These are phyloP conservation scores for Tupaia tana DNA, from an alignment of 2,113 vertebrate genomes.

Conservation along the genomic window DNA sequence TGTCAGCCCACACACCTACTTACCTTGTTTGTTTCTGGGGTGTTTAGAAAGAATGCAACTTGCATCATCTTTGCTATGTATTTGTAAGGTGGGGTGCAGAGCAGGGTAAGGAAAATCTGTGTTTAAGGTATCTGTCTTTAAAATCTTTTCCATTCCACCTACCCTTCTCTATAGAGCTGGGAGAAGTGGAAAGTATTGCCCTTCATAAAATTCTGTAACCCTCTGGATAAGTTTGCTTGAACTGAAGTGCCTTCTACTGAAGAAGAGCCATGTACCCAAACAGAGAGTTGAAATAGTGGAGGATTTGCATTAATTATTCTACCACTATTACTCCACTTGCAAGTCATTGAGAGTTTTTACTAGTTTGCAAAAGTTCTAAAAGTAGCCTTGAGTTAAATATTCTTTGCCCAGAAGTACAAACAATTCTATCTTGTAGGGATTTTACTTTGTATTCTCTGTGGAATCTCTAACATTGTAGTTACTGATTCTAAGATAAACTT, in stretches of 20 bases:
- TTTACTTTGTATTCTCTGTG: background rate
- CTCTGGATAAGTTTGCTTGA: background rate
- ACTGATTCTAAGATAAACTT: background rate
- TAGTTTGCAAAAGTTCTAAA: background rate
- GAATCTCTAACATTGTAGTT: background rate
- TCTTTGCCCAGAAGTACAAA: background rate
- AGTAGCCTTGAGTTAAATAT: background rate
- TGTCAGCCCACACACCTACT: background rate
- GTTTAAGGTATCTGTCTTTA: background rate
- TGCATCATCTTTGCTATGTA: background rate
- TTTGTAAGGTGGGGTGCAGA: background rate
- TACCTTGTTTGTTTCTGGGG: background rate
- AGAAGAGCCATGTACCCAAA: background rate
- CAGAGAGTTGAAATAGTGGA: background rate
- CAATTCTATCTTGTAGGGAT: background rate
- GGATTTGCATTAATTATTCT: background rate
- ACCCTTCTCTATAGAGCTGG: background rate
- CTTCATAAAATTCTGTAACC: background rate
- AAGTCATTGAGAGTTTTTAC: background rate
- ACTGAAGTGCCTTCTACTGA: background rate
- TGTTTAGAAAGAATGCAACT: background rate
- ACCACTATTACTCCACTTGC: background rate
- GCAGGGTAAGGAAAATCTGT: background rate
- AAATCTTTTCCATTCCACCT: rapidly evolving
- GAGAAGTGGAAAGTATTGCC: background rate